These are phyloP conservation scores for Vimba vimba DNA, from an alignment of 2,113 vertebrate genomes.

Conservation along the genomic window DNA sequence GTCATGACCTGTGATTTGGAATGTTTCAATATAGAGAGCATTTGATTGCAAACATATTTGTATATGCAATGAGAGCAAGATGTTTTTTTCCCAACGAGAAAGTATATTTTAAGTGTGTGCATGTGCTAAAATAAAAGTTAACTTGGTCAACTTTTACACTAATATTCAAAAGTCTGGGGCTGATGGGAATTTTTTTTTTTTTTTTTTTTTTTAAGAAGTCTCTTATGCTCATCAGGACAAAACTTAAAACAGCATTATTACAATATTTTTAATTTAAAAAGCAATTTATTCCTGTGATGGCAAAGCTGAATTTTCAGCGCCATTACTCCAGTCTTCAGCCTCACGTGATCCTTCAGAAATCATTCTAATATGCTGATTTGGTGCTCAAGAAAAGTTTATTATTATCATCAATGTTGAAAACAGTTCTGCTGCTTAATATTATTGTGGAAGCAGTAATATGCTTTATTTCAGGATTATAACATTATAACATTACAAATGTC, in stretches of 20 bases:
- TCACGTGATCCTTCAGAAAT: background rate
- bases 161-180: background rate
- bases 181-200: rapidly evolving
- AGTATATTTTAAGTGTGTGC: background rate
- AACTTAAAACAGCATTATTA: background rate
- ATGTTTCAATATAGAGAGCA: background rate
- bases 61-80: background rate
- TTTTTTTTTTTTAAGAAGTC: too few relatives aligned
- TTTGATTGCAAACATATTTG: conserved; percentile 9
- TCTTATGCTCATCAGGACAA: background rate
- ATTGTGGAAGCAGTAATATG: background rate
- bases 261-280: background rate
- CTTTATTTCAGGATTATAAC: too few relatives aligned
- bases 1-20: background rate
- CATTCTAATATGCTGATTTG: background rate
- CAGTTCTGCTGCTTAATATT: background rate
- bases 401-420: background rate
- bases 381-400: background rate
- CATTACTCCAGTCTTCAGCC: background rate
- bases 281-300: background rate
- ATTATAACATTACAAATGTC: background rate
- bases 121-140: background rate
- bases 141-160: background rate
- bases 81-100: background rate
- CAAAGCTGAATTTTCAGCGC: background rate